Percentiles rank a stretch among this genome's conserved stretches.
phyloP scores from a whole-genome alignment of 1,140 invertebrate genomes.

The Neuroterus valhalla region DNA sequence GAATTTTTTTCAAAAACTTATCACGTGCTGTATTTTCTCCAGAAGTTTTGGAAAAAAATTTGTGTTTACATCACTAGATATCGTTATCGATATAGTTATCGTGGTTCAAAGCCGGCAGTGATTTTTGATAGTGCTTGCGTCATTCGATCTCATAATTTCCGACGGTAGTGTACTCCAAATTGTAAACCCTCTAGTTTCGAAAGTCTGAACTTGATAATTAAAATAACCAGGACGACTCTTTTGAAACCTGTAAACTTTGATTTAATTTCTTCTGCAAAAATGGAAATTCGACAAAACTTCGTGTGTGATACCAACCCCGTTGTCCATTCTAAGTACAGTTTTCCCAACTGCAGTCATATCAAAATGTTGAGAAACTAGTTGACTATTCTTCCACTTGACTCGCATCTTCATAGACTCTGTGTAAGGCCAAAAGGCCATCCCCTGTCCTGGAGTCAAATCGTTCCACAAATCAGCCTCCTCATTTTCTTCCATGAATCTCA shows the following conservation, averaged over 20 bases:
- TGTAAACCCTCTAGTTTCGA: neutral
- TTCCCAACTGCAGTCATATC: conserved; percentile 81
- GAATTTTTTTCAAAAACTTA: too few species aligned
- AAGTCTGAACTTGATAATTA: too few species aligned
- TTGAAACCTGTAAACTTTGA: neutral
- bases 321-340: conserved; percentile 88
- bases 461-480: conserved; percentile 89
- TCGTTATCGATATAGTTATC: too few species aligned
- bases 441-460: conserved; percentile 83
- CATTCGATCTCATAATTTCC: too few species aligned
- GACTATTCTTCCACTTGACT: conserved; percentile 86
- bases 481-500: conserved; percentile 91
- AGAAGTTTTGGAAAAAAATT: too few species aligned
- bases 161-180: conserved; percentile 2
- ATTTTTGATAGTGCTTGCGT: too few species aligned
- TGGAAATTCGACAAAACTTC: too few species aligned
- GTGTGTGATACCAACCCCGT: conserved; percentile 80
- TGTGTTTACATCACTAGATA: too few species aligned
- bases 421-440: conserved; percentile 86
- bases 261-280: conserved; percentile 14
- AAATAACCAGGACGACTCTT: neutral
- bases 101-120: too few species aligned
- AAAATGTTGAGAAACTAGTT: conserved; percentile 86
- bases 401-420: conserved; percentile 88
- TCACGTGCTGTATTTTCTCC: too few species aligned